Evolutionary conservation across 2,888 invertebrate genomes (phyloP).

Genomic region (Pasiphila rectangulata): DNA sequence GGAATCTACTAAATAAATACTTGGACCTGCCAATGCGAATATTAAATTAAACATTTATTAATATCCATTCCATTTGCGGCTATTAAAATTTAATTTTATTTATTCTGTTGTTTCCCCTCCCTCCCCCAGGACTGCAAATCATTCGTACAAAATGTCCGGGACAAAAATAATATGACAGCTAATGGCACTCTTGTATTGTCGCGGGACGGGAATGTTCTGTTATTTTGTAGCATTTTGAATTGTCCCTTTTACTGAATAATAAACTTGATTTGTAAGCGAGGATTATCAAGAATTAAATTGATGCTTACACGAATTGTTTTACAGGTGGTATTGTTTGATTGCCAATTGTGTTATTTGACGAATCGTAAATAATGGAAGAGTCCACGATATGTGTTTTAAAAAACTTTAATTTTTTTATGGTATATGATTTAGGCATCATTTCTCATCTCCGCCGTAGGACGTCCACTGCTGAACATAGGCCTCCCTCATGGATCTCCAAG

Average conservation of each 20-base stretch:
- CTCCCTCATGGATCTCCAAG: no score
- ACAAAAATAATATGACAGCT: conserved; percentile 58
- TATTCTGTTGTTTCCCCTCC: conserved; percentile 28
- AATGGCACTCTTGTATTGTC: conserved; percentile 51
- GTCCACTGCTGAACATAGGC: no score
- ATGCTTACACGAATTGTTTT: no score
- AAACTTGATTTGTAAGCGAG: conserved; percentile 26
- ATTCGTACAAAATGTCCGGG: conserved; percentile 49
- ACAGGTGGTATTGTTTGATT: no score
- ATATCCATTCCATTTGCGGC: conserved; percentile 45
- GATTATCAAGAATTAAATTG: conserved; percentile 11
- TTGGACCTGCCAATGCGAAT: conserved; percentile 23
- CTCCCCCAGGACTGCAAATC: conserved; percentile 52
- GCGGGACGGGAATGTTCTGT: conserved; percentile 45
- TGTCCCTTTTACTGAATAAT: conserved; percentile 23
- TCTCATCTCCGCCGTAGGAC: no score
- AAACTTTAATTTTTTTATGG: no score
- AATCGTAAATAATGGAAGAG: no score
- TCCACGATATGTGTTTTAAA: no score
- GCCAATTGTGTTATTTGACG: no score
- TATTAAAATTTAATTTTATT: conserved; percentile 55
- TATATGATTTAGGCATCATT: no score
- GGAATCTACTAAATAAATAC: conserved; percentile 12
- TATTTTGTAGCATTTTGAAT: conserved; percentile 35
- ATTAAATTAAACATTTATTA: conserved; percentile 38